Base-by-base conservation (phyloP, 2,113 vertebrate species). In the Ahaetulla prasina region DNA sequence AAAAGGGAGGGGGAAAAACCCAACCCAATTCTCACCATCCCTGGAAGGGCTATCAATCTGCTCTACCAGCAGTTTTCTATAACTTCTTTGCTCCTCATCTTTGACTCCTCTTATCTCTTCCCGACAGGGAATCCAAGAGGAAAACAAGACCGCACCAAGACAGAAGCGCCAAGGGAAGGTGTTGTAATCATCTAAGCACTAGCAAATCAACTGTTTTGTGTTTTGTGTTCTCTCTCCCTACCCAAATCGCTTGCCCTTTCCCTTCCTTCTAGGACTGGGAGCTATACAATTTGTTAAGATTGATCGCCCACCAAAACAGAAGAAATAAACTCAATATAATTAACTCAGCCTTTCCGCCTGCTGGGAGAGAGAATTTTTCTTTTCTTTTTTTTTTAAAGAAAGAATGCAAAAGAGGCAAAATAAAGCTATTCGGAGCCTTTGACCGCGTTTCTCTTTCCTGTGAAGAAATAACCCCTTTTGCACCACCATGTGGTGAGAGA, bases 271-370 rank as follows among this genome's bases (percentile, higher is more conserved):
- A 94, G 86, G 35, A 88, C 93, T 89, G 0, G 0, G 92, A 94
- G 94, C 94, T 91, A 47, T 68, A 93, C 94, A 93, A 91, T 95
- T 93, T 35, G 0, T 92, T 87, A 95, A 96, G 95, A 97, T 95
- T 96, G 96, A 97, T 96, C 94, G 95, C 93, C 89, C 92, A 94
- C 95, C 95, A 95, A 93, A 95, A 94, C 39, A 6, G 90, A 95
- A 93, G 94, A 94, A 95, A 95, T 96, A 96, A 88, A 97, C 95
- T 95, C 89, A 92, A 95, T 93, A 94, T 94, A 96, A 96, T 96
- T 95, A 96, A 96, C 94, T 96, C 94, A 57, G 85, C 90, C 55
- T 89, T 93, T 90, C 94, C 90, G 94, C 93, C 93, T 91, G 91
- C 95, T 55, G 50, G 94, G 94, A 93, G 88, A 90, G 91, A 95